A percentile compares a stretch with the other conserved stretches of the same genome.
Conservation (phyloP, 2,888 invertebrate species). For the Tortrix viridana region DNA sequence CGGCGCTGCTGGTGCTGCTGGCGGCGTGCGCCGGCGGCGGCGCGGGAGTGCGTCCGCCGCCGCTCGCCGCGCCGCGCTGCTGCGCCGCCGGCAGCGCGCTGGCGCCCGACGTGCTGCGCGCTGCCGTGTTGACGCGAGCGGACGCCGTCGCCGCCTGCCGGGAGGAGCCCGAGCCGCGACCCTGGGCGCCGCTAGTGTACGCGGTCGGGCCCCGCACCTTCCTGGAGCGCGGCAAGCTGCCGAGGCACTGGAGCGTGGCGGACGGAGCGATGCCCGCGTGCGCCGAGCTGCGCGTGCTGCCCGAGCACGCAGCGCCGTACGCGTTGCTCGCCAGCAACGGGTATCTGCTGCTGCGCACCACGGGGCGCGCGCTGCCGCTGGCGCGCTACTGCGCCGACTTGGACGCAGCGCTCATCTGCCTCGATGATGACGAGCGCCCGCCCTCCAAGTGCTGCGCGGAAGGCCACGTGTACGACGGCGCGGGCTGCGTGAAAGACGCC, state of each 20-base stretch:
- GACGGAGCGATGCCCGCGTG: constrained; percentile 67
- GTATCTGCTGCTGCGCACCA: constrained; percentile 82
- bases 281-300: constrained; percentile 61
- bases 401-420: constrained; percentile 86
- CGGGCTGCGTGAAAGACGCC: constrained; percentile 73
- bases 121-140: constrained; percentile 34
- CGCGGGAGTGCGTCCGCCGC: constrained; percentile 46
- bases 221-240: constrained; percentile 68
- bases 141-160: constrained; percentile 51
- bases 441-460: constrained; percentile 89
- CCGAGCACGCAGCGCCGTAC: constrained; percentile 69
- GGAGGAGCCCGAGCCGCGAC: constrained; percentile 49
- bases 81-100: constrained; percentile 81
- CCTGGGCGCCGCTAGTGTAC: constrained; percentile 85
- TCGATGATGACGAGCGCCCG: constrained; percentile 64
- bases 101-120: constrained; percentile 56
- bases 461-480: constrained; percentile 84
- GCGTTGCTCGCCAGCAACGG: constrained; percentile 88
- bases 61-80: constrained; percentile 77
- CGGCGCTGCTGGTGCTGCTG: constrained; percentile 58
- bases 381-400: constrained; percentile 88
- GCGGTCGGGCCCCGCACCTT: constrained; percentile 73
- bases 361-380: constrained; percentile 74
- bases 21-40: constrained; percentile 52
- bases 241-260: constrained; percentile 76